A percentile compares a stretch with the other conserved stretches of the same genome.
phyloP scores from a whole-genome alignment of 2,888 invertebrate genomes.

The Ormyrus labotus region DNA sequence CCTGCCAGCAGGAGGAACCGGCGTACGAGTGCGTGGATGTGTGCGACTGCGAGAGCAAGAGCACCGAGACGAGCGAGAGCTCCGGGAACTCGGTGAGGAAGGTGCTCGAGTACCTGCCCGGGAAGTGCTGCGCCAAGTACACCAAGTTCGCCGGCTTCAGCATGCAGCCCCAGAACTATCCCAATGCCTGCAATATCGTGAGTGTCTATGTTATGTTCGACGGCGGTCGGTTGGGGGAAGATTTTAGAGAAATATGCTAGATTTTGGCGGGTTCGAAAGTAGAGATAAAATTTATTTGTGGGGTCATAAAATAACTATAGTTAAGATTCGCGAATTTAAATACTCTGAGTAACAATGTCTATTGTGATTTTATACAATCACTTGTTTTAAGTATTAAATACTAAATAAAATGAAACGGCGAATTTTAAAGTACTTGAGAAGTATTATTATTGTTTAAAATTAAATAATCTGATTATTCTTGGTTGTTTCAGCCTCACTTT shows the following conservation, averaged over 20 bases:
- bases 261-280: too few species aligned
- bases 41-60: slow-evolving; percentile 38
- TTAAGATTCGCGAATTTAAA: too few species aligned
- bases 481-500: slow-evolving; percentile 81
- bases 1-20: too few species aligned
- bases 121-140: slow-evolving; percentile 84
- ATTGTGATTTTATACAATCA: too few species aligned
- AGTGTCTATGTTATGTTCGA: not conserved
- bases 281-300: not conserved
- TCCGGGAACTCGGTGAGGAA: not conserved
- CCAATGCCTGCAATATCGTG: slow-evolving; percentile 91
- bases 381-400: not conserved
- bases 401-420: too few species aligned
- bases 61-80: not conserved
- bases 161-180: slow-evolving; percentile 93
- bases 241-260: too few species aligned
- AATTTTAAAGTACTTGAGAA: too few species aligned
- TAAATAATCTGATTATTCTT: too few species aligned
- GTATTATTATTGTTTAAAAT: too few species aligned
- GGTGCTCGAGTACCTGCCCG: slow-evolving; percentile 74
- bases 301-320: too few species aligned
- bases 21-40: slow-evolving; percentile 7
- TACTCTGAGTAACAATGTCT: too few species aligned
- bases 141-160: slow-evolving; percentile 88
- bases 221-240: too few species aligned